phyloP scores from a whole-genome alignment of 2,888 invertebrate genomes.

The Microctonus brassicae region DNA sequence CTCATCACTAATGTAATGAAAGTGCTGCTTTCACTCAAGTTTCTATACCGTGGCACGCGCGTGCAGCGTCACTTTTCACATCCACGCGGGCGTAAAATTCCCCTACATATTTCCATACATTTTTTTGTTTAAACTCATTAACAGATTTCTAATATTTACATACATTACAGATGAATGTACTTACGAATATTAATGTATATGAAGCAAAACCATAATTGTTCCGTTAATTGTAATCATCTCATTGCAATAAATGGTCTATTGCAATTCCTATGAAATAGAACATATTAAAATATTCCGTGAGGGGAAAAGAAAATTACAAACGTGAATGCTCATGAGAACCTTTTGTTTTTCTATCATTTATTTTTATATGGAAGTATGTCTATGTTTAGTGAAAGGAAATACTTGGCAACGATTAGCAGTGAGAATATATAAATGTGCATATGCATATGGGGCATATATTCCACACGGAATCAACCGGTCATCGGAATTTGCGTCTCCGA shows the following conservation, averaged over 20 bases:
- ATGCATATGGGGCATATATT: no score
- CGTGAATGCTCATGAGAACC: background rate
- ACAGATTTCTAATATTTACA: background rate
- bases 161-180: background rate
- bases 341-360: background rate
- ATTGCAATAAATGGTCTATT: background rate
- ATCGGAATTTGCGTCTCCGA: no score
- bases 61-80: slow-evolving; percentile 41
- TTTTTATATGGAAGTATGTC: background rate
- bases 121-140: background rate
- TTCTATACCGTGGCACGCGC: slow-evolving; percentile 46
- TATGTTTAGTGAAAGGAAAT: background rate
- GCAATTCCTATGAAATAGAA: background rate
- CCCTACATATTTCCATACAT: background rate
- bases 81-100: slow-evolving; percentile 41
- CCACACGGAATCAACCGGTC: no score
- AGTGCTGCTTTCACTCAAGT: slow-evolving; percentile 62
- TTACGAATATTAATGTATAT: background rate
- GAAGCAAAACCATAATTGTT: background rate
- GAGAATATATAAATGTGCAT: background rate
- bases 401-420: background rate
- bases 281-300: background rate
- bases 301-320: background rate
- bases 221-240: background rate
- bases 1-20: slow-evolving; percentile 49